Conservation (phyloP, 2,113 vertebrate genomes). For the Sigmodon hispidus region DNA sequence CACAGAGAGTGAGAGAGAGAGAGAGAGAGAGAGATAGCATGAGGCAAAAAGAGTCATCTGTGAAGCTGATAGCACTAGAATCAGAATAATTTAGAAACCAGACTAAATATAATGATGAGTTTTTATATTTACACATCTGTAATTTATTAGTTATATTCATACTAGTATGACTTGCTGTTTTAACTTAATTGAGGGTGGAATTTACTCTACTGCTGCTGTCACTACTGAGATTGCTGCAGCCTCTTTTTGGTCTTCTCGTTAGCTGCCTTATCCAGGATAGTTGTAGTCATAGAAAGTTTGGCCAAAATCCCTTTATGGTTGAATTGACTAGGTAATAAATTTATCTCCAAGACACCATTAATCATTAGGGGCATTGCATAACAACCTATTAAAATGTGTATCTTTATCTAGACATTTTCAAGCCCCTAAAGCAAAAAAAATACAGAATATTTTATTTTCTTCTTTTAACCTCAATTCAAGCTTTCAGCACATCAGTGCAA, state of each 20-base stretch:
- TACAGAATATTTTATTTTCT: not conserved
- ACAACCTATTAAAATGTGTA: not conserved
- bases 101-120: not conserved
- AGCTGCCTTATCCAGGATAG: not conserved
- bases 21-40: too few species aligned
- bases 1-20: too few species aligned
- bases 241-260: not conserved
- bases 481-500: not conserved
- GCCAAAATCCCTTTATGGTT: not conserved
- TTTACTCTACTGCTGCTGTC: not conserved
- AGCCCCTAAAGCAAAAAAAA: not conserved
- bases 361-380: not conserved
- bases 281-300: not conserved
- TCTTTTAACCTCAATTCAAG: not conserved
- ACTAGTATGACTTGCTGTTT: not conserved
- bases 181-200: not conserved
- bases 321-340: not conserved
- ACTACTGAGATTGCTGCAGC: not conserved
- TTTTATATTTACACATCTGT: not conserved
- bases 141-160: not conserved
- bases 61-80: not conserved
- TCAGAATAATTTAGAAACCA: not conserved
- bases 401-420: not conserved
- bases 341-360: not conserved
- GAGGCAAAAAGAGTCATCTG: not conserved